Evolutionary conservation across 2,113 vertebrate genomes (phyloP).

Genomic region (human): DNA sequence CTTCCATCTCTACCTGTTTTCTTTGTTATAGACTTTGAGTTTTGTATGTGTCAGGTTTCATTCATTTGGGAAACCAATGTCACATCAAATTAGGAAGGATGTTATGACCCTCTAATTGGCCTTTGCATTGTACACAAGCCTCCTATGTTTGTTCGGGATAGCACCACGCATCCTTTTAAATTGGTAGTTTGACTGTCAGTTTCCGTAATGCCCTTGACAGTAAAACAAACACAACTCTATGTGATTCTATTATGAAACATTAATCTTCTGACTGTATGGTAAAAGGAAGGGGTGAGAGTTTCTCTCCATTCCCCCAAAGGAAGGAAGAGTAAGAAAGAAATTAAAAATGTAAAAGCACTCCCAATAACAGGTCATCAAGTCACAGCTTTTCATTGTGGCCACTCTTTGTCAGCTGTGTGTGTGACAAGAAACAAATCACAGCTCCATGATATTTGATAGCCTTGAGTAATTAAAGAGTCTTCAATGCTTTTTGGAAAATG

Average conservation of each 20-base stretch:
- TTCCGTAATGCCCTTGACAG: conserved; percentile 53
- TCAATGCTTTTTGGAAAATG: background rate
- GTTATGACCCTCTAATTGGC: conserved; percentile 53
- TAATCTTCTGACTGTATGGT: conserved; percentile 14
- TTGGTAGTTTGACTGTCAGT: conserved; percentile 67
- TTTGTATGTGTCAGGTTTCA: background rate
- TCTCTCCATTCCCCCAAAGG: background rate
- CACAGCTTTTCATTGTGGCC: background rate
- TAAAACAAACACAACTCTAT: conserved; percentile 55
- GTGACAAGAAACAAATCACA: background rate
- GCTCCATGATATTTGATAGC: background rate
- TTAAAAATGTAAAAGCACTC: conserved; percentile 36
- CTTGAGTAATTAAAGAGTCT: background rate
- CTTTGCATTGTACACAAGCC: background rate
- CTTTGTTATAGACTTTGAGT: conserved; percentile 17
- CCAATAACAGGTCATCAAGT: conserved; percentile 10
- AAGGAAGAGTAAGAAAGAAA: conserved; percentile 42
- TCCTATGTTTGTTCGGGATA: conserved; percentile 52
- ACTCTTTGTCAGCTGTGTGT: background rate
- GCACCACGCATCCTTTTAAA: conserved; percentile 22
- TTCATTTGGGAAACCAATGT: conserved; percentile 51
- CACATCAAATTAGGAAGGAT: conserved; percentile 37
- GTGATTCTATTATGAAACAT: conserved; percentile 50
- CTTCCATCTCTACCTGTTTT: background rate
- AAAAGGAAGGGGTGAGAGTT: background rate